phyloP scores from a whole-genome alignment of 2,113 vertebrate species.

The Falco punctatus region DNA sequence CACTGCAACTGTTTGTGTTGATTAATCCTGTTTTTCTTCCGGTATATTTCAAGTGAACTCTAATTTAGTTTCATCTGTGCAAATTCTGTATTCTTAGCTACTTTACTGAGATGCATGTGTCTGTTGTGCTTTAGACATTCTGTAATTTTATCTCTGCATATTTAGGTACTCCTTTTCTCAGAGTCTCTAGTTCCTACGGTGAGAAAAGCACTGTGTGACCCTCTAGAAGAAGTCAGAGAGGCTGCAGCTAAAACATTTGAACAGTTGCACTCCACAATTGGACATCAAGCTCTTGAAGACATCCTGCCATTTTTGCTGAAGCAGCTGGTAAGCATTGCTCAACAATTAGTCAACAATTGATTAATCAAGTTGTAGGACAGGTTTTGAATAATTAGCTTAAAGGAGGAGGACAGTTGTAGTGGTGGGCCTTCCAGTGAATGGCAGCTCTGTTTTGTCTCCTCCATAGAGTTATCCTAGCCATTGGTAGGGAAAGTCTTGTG shows the following conservation, averaged over 20 bases:
- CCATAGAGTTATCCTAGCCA: background rate
- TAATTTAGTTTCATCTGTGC: background rate
- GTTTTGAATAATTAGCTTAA: background rate
- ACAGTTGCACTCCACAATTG: constrained; percentile 96
- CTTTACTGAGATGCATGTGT: background rate
- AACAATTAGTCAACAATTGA: background rate
- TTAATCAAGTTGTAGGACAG: background rate
- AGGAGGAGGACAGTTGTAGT: background rate
- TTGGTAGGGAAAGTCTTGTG: background rate
- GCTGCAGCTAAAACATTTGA: constrained; percentile 98
- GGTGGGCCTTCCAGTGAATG: background rate
- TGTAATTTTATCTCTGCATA: background rate
- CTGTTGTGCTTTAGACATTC: background rate
- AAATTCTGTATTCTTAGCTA: background rate
- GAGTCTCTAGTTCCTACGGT: constrained; percentile 97
- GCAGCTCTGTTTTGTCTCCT: background rate
- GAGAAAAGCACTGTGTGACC: constrained; percentile 94
- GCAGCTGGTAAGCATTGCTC: constrained; percentile 86
- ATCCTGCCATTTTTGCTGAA: constrained; percentile 92
- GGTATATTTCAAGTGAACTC: background rate
- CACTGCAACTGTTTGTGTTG: background rate
- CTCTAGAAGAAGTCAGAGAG: constrained; percentile 94
- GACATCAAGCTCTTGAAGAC: constrained; percentile 95
- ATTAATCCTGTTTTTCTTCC: background rate
- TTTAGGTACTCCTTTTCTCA: constrained; percentile 93